These are phyloP conservation scores for Trochalopteron elliotii DNA, from an alignment of 2,113 vertebrate species.

Conservation along the genomic window DNA sequence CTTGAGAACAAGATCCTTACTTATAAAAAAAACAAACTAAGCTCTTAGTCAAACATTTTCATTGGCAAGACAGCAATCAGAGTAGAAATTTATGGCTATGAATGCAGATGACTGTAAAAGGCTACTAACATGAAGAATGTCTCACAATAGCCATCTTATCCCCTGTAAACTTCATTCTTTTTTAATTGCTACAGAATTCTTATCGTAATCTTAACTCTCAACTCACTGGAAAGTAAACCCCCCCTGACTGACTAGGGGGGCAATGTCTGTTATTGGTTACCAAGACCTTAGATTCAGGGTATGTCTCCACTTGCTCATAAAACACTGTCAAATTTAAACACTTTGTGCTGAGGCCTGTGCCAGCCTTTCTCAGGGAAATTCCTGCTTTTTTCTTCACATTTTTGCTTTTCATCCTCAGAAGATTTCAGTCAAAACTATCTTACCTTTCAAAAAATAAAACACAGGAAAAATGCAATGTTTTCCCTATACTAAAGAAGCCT, in stretches of 20 bases:
- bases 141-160: not conserved
- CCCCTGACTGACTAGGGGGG: accelerated
- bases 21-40: not conserved
- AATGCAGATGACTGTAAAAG: conserved; percentile 15
- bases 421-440: not conserved
- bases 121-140: conserved; percentile 6
- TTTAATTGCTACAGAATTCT: not conserved
- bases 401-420: not conserved
- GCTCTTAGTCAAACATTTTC: conserved; percentile 55
- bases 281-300: not conserved
- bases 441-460: not conserved
- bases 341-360: not conserved
- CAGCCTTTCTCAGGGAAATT: not conserved
- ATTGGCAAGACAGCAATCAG: conserved; percentile 38
- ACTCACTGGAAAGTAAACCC: not conserved
- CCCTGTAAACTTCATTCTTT: not conserved
- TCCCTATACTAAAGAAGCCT: not conserved
- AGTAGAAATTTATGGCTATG: not conserved
- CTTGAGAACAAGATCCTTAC: not conserved
- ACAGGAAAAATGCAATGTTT: not conserved
- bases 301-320: not conserved
- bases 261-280: not conserved
- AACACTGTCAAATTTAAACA: not conserved
- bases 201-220: not conserved
- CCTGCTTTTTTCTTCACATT: not conserved